A percentile compares a stretch with the other conserved stretches of the same genome.
These are phyloP conservation scores for Antrozous pallidus DNA, from an alignment of 2,797 vertebrate species.

Conservation along the genomic window DNA sequence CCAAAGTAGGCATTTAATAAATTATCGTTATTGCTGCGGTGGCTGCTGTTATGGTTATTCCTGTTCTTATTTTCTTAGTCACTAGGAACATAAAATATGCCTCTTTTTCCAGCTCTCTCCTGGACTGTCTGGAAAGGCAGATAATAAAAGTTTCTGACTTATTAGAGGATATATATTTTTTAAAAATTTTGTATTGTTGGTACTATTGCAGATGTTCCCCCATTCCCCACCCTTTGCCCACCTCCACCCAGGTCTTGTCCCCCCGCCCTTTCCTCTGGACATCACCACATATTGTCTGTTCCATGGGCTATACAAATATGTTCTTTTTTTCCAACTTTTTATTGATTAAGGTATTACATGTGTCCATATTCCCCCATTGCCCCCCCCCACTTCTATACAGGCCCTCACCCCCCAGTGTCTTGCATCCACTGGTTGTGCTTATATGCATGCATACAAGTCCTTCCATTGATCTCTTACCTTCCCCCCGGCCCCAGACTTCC, in stretches of 20 bases:
- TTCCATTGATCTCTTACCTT: no score
- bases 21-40: background rate
- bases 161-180: background rate
- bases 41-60: background rate
- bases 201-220: background rate
- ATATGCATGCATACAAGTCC: no score
- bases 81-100: conserved; percentile 36
- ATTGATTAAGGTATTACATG: no score
- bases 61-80: conserved; percentile 3
- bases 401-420: no score
- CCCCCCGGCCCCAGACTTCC: no score
- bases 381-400: no score
- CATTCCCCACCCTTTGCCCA: background rate
- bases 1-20: background rate
- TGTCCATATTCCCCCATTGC: no score
- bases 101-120: background rate
- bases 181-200: background rate
- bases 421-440: no score
- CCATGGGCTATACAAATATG: background rate
- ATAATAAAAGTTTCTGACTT: conserved; percentile 33
- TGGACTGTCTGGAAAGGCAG: background rate
- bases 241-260: background rate
- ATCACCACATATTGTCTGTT: background rate
- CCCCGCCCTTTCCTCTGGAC: background rate
- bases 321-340: no score